Base-by-base conservation (phyloP, 2,113 vertebrate species). In the Psammodynastes pulverulentus region DNA sequence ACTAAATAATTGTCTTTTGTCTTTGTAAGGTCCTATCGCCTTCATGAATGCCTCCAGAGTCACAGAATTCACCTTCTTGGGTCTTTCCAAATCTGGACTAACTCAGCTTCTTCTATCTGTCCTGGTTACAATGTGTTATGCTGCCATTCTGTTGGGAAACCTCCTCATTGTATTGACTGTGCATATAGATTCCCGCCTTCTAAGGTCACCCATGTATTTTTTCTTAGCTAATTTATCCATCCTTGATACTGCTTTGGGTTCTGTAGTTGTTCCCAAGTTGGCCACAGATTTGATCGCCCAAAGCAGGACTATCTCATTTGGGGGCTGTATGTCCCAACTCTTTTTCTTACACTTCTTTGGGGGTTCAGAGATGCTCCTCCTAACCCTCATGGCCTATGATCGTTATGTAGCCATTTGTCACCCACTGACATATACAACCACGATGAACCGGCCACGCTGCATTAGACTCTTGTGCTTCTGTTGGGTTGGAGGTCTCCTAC, bases 281-380 rank as follows among this genome's bases (percentile, higher is more conserved):
- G 3, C 62, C 9, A 52, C 7, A 24, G 58, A 90, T 2, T 48
- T 90, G 39, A 5, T 52, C 9, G 46, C 4, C 26, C 29, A 23
- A 54, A 29, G 89, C 15, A 89, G 92, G n/a, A 92, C 79, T 23
- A 96, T 97, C 84, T 96, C 97, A 15, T 96, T 96, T 10, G 79
- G 90, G 3, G 93, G 91, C 26, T 97, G 97, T 24, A 45, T 97
- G 52, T 95, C 95, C 1, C 96, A 97, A 24, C 93, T 97, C 17
- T 97, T 96, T 89, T 96, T 97, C 86, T 96, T 96, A 90, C 96
- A 97, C 87, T 95, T 96, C 89, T 72, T 95, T 9, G 96, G 96
- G 0, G 95, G 96, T 52, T 95, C 96, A 53, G 96, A 97, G 92
- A 96, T 96, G 84, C 95, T 95, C 15, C 92, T 97, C 56, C 86